Evolutionary conservation across 1,140 invertebrate species (phyloP), one percentile per base, ranked within the genome.

Genomic region (Ptiloglossa arizonensis): DNA sequence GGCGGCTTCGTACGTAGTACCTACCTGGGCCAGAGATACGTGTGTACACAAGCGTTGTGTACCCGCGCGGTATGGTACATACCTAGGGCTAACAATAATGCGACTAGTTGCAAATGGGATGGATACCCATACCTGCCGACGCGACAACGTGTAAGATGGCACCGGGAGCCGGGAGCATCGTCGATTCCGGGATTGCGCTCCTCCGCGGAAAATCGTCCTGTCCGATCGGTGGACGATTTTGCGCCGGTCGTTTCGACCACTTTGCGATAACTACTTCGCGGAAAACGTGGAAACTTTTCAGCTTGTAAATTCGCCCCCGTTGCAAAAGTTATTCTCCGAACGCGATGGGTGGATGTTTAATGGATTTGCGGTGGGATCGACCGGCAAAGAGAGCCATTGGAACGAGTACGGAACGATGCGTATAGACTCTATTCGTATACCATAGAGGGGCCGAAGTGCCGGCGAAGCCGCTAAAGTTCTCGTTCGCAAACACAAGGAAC

Each of bases 11-110:
- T 85, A 82, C 85, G 70, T 71, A 67, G 59, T 48, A 50, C 44
- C 83, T 66, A 78, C 79, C 81, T 81, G 82, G 73, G 73, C 82
- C 64, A 72, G 72, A 87, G 70, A 86, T 86, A 86, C 81, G 77
- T 86, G 81, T 80, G 85, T 82, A 86, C 72, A 86, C 74, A 86
- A 73, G 57, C 80, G 41, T 62, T 79, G 79, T 73, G 73, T 72
- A 80, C 79, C 83, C 44, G 22, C 80, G 81, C 84, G 84, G 85
- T 80, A 80, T 85, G 81, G 79, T 80, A 81, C 81, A 83, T 87
- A 85, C 82, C 83, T 75, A 83, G 69, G 82, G 79, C 85, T 82
- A 83, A 86, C 84, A 86, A 86, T 86, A 86, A 86, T 86, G 85
- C 83, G 81, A 80, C 83, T 82, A 83, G 81, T 83, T 79, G 85